Evolutionary conservation across 2,797 vertebrate species (phyloP), one percentile per base, ranked within the genome.

Genomic region (Lepilemur ruficaudatus): DNA sequence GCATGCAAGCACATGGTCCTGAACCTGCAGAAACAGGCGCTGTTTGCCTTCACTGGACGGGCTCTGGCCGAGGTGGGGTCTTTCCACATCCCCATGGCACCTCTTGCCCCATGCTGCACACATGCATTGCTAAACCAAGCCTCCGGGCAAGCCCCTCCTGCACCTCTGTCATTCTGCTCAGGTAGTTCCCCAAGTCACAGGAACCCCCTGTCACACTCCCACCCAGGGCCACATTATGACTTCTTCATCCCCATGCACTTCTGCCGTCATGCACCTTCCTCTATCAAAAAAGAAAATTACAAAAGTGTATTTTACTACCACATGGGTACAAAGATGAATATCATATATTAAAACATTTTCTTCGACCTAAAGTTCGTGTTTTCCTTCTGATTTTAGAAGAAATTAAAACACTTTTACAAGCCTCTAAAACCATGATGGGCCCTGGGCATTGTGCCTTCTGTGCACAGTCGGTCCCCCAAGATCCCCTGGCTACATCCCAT

Each of bases 351-450:
- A 93, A 65, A 59, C 8, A 84, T 50, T 38, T 83, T 83, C 43
- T 89, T 70, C 12, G 30, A 41, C 12, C 38, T 35, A 50, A 80
- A 84, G 48, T 46, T 89, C 35, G 38, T 69, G 18, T 79, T 92
- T 94, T 90, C 10, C 15, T 90, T 90, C 43, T 91, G 38, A 88
- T 72, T 91, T 94, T 79, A 78, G 92, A 95, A 70, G 76, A 70
- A 88, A 94, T 82, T 61, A 59, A 89, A 89, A 78, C 12, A 86
- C 82, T 91, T 87, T 81, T 67, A 69, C 11, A 1, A 52, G 17
- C 22, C 63, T 63, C 28, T 59, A 50, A 89, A 97, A 73, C 57
- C 61, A 32, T 5, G 2, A 43, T 4, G 41, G 82, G 7, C 9
- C 5, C 52, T 85, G 2, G 10, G n/a, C 46, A 76, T 4, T 41